These are phyloP conservation scores for Erannis defoliaria DNA, from an alignment of 2,888 invertebrate genomes.

Conservation along the genomic window DNA sequence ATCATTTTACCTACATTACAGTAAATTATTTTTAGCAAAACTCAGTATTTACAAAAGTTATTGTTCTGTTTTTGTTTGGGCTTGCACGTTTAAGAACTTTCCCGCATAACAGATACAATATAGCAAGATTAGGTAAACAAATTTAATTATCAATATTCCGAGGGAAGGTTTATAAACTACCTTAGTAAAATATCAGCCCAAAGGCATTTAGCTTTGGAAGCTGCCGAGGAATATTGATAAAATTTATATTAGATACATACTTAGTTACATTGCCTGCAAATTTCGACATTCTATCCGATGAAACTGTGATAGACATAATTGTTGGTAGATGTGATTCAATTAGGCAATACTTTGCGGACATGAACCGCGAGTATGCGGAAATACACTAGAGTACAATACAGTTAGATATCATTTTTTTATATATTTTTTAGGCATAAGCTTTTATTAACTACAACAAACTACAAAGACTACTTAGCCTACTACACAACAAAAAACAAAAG, in stretches of 20 bases:
- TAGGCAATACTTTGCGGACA: too few species aligned
- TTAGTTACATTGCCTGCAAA: neutral
- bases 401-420: too few species aligned
- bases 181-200: constrained; percentile 14
- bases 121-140: constrained; percentile 3
- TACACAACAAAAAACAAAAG: too few species aligned
- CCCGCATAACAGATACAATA: neutral
- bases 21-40: too few species aligned
- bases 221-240: constrained; percentile 3
- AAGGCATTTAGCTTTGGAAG: constrained; percentile 16
- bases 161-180: constrained; percentile 8
- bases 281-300: neutral
- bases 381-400: too few species aligned
- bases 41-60: too few species aligned
- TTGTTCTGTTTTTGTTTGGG: neutral
- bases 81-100: neutral
- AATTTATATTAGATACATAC: constrained; percentile 5
- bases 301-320: neutral
- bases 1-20: too few species aligned
- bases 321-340: neutral
- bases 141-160: constrained; percentile 19
- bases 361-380: too few species aligned
- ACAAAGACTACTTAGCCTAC: too few species aligned
- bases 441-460: too few species aligned
- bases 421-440: too few species aligned